A percentile compares a stretch with the other conserved stretches of the same genome.
These are phyloP conservation scores for Patella pellucida DNA, from an alignment of 2,888 invertebrate species.

Conservation along the genomic window DNA sequence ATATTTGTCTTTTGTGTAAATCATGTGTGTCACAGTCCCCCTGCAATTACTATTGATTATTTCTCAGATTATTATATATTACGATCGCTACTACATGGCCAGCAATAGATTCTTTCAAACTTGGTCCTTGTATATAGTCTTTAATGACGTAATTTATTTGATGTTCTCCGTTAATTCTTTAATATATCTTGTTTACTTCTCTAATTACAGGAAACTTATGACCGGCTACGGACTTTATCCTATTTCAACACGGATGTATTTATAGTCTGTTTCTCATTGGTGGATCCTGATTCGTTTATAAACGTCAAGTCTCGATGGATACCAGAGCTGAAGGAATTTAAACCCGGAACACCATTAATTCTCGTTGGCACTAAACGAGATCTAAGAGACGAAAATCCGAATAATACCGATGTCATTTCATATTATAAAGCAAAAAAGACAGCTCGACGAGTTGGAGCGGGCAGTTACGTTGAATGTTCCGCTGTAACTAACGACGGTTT, in stretches of 20 bases:
- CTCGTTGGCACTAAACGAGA: constrained; percentile 62
- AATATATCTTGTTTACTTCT: neutral
- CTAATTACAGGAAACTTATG: constrained; percentile 59
- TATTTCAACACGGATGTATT: constrained; percentile 63
- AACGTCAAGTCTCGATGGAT: constrained; percentile 60
- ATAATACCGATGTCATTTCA: constrained; percentile 14
- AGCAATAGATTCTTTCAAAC: too few relatives aligned
- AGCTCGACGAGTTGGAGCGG: constrained; percentile 36
- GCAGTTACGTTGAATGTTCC: constrained; percentile 44
- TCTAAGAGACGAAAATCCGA: constrained; percentile 35
- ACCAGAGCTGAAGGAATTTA: constrained; percentile 56
- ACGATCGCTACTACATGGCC: too few relatives aligned
- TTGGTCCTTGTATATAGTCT: too few relatives aligned
- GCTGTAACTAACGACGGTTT: constrained; percentile 42
- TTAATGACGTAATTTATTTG: neutral
- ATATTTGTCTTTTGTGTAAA: too few relatives aligned
- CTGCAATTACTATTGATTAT: too few relatives aligned
- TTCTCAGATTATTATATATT: too few relatives aligned
- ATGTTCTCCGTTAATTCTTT: neutral
- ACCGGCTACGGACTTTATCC: constrained; percentile 55
- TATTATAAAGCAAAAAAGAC: constrained; percentile 36
- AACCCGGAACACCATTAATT: constrained; percentile 56
- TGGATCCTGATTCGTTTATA: constrained; percentile 52
- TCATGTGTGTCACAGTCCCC: too few relatives aligned
- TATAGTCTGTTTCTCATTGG: constrained; percentile 60